Conservation (phyloP, 2,113 vertebrate genomes). For the Gorsachius goisagi region DNA sequence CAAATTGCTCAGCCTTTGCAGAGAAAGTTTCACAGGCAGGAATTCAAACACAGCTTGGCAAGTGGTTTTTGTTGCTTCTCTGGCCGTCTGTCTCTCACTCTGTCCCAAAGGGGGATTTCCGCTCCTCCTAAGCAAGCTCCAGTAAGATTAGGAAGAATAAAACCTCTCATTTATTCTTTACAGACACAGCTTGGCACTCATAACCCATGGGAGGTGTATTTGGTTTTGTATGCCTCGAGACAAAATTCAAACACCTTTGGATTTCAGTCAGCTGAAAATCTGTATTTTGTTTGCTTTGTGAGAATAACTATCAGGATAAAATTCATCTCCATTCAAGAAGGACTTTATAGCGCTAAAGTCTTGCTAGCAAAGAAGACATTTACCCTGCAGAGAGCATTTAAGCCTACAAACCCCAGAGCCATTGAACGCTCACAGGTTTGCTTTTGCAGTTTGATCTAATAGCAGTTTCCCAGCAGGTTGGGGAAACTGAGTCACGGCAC, state of each 20-base stretch:
- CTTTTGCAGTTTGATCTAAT: too few species aligned
- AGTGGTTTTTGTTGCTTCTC: background rate
- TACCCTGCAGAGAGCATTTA: background rate
- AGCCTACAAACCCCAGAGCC: background rate
- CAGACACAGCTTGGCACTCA: background rate
- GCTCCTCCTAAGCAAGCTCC: background rate
- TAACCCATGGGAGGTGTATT: background rate
- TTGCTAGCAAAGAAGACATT: background rate
- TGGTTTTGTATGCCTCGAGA: background rate
- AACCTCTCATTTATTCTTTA: conserved; percentile 6
- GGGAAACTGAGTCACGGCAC: background rate
- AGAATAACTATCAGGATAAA: background rate
- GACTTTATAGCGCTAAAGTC: rapidly evolving
- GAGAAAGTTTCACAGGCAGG: background rate
- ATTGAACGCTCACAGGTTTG: background rate
- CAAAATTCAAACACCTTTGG: background rate
- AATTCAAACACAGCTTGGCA: background rate
- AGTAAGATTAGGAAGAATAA: background rate
- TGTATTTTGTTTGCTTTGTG: background rate
- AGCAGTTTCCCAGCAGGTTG: background rate
- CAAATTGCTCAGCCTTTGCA: background rate
- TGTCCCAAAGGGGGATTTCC: background rate
- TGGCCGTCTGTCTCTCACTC: background rate
- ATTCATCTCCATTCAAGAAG: background rate
- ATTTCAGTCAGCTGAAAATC: background rate